Base-by-base conservation (phyloP, 2,888 invertebrate species). In the Eupithecia insigniata region DNA sequence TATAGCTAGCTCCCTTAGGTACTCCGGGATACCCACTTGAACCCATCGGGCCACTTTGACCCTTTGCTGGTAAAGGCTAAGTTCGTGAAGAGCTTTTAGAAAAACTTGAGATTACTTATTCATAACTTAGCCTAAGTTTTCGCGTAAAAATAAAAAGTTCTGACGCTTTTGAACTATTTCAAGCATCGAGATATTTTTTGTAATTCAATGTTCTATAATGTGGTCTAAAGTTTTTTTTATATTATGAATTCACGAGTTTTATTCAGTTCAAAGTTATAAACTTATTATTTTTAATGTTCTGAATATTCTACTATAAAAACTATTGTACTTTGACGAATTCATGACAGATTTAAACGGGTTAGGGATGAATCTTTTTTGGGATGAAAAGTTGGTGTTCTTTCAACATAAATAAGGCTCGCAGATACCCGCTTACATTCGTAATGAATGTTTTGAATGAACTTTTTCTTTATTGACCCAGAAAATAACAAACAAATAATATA, bases 11-110 rank as follows among this genome's bases (percentile, higher is more conserved):
- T 66, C 3, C 4, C 12, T 22, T 66, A 43, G 14, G 12, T 32
- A 8, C 69, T 74, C 71, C 26, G n/a, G 30, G 71, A 1, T 6
- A 32, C 22, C 60, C 28, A 70, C 76, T 76, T 73, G 73, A 73
- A 71, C 76, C 71, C 62, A 73, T 73, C 66, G 61, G 34, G 76
- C 76, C 68, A 76, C 76, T 76, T 62, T 78, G 76, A 72, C 75
- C 76, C 73, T 77, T 76, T 60, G 73, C 69, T 62, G 66, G 61
- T 61, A 66, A 72, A 76, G 72, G 73, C 75, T 71, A 73, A 74
- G 73, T 76, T 77, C 36, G 66, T 32, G 68, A 68, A 73, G 73
- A 74, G 71, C 74, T 74, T 76, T 72, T 74, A 64, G 69, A 75
- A 75, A 71, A 70, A 70, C 68, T 73, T 69, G 62, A 39, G 62